Evolutionary conservation across 2,797 vertebrate genomes (phyloP), one percentile per base, ranked within the genome.

Genomic region (Petrocephalus sullivani): DNA sequence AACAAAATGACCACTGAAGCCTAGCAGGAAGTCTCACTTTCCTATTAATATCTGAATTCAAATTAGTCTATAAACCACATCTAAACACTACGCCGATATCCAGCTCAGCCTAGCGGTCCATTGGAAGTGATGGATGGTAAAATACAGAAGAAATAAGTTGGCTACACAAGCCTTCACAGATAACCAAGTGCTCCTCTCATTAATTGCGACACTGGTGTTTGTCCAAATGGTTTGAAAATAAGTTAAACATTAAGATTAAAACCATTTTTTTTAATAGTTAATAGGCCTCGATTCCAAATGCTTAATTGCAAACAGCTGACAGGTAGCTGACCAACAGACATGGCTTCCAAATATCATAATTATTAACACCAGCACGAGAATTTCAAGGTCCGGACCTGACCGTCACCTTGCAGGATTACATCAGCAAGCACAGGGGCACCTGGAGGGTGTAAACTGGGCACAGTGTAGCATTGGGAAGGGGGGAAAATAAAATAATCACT

Each of bases 31-130:
- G n/a, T 83, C 75, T 83, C 88, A 85, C 64, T 46, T 28, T 67
- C 88, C 78, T 64, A 87, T 87, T 82, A 61, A 86, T 87, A 87
- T 49, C 81, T 87, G 82, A 89, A 89, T 86, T 89, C 85, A 89
- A 87, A 89, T 89, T 89, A 82, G 85, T 87, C 85, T 37, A 8
- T 46, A 89, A 87, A 89, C 58, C n/a, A 64, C 23, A 82, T 64
- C 56, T 64, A 87, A 89, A 82, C 21, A 53, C 23, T 28, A 84
- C 4, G 19, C 53, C 82, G 71, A 83, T 53, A 64, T 56, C 81
- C 41, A 82, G 37, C 33, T 81, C 41, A n/a, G 41, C 75, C 37
- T 19, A 46, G n/a, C 75, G 5, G 75, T 81, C 56, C 41, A 21
- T 12, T 54, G 12, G 12, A 82, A 21, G 56, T 7, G 51, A 51